A percentile compares a stretch with the other conserved stretches of the same genome.
Conservation (phyloP, 1,140 invertebrate species). For the Piezodorus guildinii region DNA sequence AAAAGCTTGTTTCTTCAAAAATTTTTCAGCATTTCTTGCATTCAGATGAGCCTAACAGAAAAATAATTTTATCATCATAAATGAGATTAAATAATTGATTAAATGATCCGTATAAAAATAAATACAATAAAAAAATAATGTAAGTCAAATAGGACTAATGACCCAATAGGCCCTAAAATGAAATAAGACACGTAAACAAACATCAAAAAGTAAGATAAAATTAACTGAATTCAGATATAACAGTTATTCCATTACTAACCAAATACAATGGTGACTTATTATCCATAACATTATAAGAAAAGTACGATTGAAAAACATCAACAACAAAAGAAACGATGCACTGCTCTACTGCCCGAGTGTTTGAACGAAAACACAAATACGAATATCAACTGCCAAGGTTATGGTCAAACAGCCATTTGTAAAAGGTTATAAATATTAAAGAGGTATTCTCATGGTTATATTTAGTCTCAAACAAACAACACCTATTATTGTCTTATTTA, state of each 20-base stretch:
- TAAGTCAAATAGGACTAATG: no score
- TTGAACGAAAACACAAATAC: conserved; percentile 10
- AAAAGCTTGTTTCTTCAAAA: conserved; percentile 43
- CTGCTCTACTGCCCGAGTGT: no score
- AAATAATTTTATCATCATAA: no score
- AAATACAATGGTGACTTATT: conserved; percentile 23
- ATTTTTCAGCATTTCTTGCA: conserved; percentile 47
- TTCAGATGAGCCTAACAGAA: conserved; percentile 47
- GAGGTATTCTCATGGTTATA: background rate
- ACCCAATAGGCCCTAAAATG: no score
- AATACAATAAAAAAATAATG: no score
- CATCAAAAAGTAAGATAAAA: no score
- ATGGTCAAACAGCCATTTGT: conserved; percentile 4
- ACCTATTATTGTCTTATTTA: background rate
- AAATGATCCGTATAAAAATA: no score
- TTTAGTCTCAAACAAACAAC: background rate
- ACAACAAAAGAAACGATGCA: no score
- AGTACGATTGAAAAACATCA: background rate
- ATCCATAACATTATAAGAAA: conserved; percentile 23
- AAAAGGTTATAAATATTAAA: conserved; percentile 3
- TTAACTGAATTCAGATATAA: background rate
- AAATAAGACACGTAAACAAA: no score
- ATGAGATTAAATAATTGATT: no score
- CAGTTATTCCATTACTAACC: conserved; percentile 5
- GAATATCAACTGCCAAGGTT: conserved; percentile 2